These are phyloP conservation scores for Galleria mellonella DNA, from an alignment of 1,140 invertebrate genomes.

Conservation along the genomic window DNA sequence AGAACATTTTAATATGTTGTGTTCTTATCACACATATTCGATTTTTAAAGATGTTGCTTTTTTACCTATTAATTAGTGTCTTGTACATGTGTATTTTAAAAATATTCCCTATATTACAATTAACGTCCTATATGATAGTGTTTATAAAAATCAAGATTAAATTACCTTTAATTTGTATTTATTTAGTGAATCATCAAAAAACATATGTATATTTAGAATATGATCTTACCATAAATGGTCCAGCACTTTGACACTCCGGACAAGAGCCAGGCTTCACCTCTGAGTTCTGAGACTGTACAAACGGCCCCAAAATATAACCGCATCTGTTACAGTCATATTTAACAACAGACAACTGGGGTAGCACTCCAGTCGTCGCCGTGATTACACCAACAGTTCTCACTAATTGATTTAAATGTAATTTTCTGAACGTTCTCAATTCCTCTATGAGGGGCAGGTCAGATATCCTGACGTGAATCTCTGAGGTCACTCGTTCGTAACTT, in stretches of 20 bases:
- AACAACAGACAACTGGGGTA: conserved; percentile 96
- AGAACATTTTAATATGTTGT: too few relatives aligned
- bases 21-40: too few relatives aligned
- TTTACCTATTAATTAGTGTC: too few relatives aligned
- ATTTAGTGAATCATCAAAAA: too few relatives aligned
- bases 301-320: conserved; percentile 95
- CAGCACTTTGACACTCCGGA: conserved; percentile 97
- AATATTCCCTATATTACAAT: too few relatives aligned
- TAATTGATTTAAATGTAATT: conserved; percentile 95
- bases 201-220: background rate
- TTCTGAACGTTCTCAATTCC: conserved; percentile 95
- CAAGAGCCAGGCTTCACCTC: conserved; percentile 98
- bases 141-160: too few relatives aligned
- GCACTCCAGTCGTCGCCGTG: conserved; percentile 94
- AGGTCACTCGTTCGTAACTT: conserved; percentile 95
- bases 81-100: too few relatives aligned
- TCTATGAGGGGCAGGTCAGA: conserved; percentile 96
- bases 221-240: conserved; percentile 91
- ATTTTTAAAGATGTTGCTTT: too few relatives aligned
- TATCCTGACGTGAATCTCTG: conserved; percentile 95
- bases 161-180: too few relatives aligned
- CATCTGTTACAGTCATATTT: conserved; percentile 99
- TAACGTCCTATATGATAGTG: too few relatives aligned
- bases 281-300: conserved; percentile 92
- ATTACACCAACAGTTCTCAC: conserved; percentile 97